A percentile compares a stretch with the other conserved stretches of the same genome.
Evolutionary conservation across 2,888 invertebrate genomes (phyloP).

Genomic region (Conchocele bisecta): DNA sequence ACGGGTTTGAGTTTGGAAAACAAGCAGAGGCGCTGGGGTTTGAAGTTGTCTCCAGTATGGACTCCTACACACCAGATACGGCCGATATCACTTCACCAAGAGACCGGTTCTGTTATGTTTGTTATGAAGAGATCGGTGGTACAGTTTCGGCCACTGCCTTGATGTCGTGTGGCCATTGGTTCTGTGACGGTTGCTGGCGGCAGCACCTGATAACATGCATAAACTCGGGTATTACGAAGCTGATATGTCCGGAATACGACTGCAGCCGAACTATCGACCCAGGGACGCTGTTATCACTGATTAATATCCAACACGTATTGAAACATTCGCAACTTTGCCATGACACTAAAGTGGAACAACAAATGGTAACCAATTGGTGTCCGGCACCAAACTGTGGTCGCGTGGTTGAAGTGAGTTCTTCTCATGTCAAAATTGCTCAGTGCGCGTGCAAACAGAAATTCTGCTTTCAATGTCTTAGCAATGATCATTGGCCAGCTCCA

Average conservation of each 20-base stretch:
- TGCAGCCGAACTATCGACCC: slow-evolving; percentile 52
- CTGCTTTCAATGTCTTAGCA: slow-evolving; percentile 63
- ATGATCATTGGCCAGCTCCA: slow-evolving; percentile 68
- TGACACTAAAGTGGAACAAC: slow-evolving; percentile 53
- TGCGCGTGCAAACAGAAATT: slow-evolving; percentile 61
- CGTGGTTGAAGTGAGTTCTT: slow-evolving; percentile 34
- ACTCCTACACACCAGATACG: neutral
- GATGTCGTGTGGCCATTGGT: slow-evolving; percentile 65
- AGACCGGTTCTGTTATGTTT: slow-evolving; percentile 56
- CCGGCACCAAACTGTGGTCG: slow-evolving; percentile 63
- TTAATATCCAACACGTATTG: slow-evolving; percentile 38
- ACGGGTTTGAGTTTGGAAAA: too few relatives aligned
- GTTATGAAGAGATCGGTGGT: slow-evolving; percentile 52
- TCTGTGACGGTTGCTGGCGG: slow-evolving; percentile 66
- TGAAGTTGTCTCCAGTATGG: slow-evolving; percentile 15
- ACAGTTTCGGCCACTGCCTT: slow-evolving; percentile 48
- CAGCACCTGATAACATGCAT: slow-evolving; percentile 52
- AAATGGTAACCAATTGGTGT: slow-evolving; percentile 59
- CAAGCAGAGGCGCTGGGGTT: slow-evolving; percentile 22
- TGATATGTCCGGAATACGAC: slow-evolving; percentile 64
- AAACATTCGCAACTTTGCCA: slow-evolving; percentile 39
- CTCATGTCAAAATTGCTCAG: slow-evolving; percentile 30
- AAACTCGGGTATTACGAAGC: slow-evolving; percentile 15
- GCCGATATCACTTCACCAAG: slow-evolving; percentile 34
- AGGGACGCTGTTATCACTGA: slow-evolving; percentile 43